These are phyloP conservation scores for Dendroctonus ponderosae DNA, from an alignment of 1,140 invertebrate species.

Conservation along the genomic window DNA sequence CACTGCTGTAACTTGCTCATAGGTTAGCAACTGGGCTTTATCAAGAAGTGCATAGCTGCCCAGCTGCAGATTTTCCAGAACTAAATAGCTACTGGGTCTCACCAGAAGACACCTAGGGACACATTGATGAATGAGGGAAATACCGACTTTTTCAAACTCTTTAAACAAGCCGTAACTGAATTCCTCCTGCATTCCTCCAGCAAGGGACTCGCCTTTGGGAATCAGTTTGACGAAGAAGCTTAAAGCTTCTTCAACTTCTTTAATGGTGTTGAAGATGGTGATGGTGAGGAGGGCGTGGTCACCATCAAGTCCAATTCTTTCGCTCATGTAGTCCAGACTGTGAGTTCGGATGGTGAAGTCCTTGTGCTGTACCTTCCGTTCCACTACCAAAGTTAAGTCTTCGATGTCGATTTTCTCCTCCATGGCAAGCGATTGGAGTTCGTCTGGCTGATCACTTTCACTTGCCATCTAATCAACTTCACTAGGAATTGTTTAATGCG, in stretches of 20 bases:
- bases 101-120: conserved; percentile 32
- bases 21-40: conserved; percentile 41
- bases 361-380: background rate
- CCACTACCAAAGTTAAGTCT: background rate
- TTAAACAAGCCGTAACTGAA: conserved; percentile 35
- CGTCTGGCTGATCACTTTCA: too few species aligned
- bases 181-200: conserved; percentile 37
- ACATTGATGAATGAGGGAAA: conserved; percentile 39
- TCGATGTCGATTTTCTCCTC: background rate
- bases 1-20: conserved; percentile 41
- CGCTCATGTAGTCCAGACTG: background rate
- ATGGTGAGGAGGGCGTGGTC: conserved; percentile 6
- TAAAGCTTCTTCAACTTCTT: background rate
- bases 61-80: conserved; percentile 39
- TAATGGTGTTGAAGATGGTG: background rate
- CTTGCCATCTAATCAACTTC: too few species aligned
- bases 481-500: too few species aligned
- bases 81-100: conserved; percentile 35
- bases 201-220: background rate
- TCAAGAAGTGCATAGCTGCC: conserved; percentile 37
- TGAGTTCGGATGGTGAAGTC: conserved; percentile 1
- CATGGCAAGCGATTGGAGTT: too few species aligned
- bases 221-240: conserved; percentile 13
- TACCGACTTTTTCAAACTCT: conserved; percentile 20
- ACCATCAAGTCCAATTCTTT: conserved; percentile 16